Evolutionary conservation across 1,140 invertebrate genomes (phyloP), one percentile per base, ranked within the genome.

Genomic region (Aleiodes sp.): DNA sequence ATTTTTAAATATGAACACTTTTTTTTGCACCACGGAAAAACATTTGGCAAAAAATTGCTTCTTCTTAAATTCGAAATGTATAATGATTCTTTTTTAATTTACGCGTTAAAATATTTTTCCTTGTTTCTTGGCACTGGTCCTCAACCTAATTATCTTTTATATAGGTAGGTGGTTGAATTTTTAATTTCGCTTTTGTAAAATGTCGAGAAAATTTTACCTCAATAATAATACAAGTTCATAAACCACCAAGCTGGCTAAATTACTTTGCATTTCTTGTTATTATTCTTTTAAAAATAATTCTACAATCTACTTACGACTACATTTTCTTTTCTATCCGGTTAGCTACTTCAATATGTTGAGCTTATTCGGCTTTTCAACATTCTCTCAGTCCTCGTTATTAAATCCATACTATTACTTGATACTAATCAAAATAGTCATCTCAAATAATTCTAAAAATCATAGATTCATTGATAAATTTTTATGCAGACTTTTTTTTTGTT

Each of bases 1-100:
- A 6, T 59, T 31, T n/a, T 63, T 7, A 29, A 41, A 29, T 63
- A 39, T 63, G 39, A 43, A 63, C 61, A 63, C 61, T 24, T 62
- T 21, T 31, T 59, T 29, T 59, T 59, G 1, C 60, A 41, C 37
- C 35, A 19, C 0, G 14, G 7, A 28, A 43, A 63, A 63, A 43
- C 26, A 41, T 63, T 43, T 63, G 61, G 35, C 35, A 28, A 41
- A 63, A 19, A 63, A 39, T 37, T 41, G 43, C 2, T 43, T 29
- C 43, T 21, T 14, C 7, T 19, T 3, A 4, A 33, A 10, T 35
- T 62, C 8, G 2, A 62, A 35, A 62, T 62, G 4, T 62, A 24
- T 60, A 33, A 29, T 33, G 21, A 19, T 41, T 43, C 43, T 10
- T 39, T 52, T 26, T 39, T 29, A 26, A 64, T 43, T 24, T 1